Base-by-base conservation (phyloP, 2,113 vertebrate species). In the Otocyon megalotis region DNA sequence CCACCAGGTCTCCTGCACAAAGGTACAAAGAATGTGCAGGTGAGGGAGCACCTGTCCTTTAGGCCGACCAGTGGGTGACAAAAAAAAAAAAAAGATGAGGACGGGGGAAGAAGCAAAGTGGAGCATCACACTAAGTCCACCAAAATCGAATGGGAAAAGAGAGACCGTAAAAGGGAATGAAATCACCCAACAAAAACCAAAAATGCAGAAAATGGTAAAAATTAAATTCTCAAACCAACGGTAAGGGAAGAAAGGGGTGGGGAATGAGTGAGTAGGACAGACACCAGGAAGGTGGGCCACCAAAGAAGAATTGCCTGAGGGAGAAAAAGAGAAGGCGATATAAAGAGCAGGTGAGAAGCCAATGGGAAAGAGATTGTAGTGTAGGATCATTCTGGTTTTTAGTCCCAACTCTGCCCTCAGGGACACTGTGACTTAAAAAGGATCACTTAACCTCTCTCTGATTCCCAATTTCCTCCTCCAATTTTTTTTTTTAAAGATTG, bases 1-100 rank as follows among this genome's bases (percentile, higher is more conserved):
- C 74, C 26, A n/a, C 24, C 8, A 17, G 8, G 32, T 56, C 37
- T 56, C n/a, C 0, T n/a, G 19, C 69, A 20, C 15, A 7, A 9
- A 26, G 22, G 63, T 72, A 6, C 3, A 1, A 2, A 54, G 71
- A 37, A 26, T 0, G 0, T 8, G 11, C 62, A 72, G 48, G 30
- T 56, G 58, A 81, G 56, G 26, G 32, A 8, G 6, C 8, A 6
- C 35, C 13, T 43, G 48, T 15, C 32, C 69, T 69, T 54, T 9
- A n/a, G 83, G 88, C 6, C 4, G 8, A 24, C 56, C 13, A 50
- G 54, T 56, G 13, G 37, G 32, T n/a, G 32, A 63, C 43, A 9
- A 76, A 71, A 88, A 84, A 3, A 50, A 37, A 19, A n/a, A 30
- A 67, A 83, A n/a, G 43, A 17, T 8, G 4, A 91, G 11, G 14